Percentiles rank a stretch among this genome's conserved stretches.
Conservation (phyloP, 30 jellyfish, hydroid and myxozoan species). For the Mastigias papua region DNA sequence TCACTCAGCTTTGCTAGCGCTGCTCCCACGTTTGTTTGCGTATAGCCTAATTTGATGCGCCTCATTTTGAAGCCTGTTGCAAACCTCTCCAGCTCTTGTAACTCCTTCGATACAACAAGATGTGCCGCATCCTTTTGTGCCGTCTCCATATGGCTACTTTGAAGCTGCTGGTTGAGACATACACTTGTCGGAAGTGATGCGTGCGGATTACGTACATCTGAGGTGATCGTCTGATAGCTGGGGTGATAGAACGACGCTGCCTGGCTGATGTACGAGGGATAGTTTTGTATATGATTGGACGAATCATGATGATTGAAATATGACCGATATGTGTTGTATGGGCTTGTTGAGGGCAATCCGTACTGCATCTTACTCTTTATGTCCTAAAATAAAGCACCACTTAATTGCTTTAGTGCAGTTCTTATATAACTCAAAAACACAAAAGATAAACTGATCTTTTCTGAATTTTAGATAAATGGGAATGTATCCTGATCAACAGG, state of each 20-base stretch:
- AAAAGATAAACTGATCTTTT: neutral
- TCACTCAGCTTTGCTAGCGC: constrained; percentile 85
- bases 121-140: constrained; percentile 61
- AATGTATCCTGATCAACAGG: too few relatives aligned
- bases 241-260: constrained; percentile 75
- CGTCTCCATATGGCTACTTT: constrained; percentile 40
- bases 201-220: constrained; percentile 80
- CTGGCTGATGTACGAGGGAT: constrained; percentile 77
- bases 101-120: constrained; percentile 74
- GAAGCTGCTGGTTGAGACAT: constrained; percentile 44
- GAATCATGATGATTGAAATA: constrained; percentile 74
- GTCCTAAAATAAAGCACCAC: constrained; percentile 13
- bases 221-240: constrained; percentile 65
- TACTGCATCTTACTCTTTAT: constrained; percentile 69
- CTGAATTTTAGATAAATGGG: too few relatives aligned
- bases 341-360: constrained; percentile 68
- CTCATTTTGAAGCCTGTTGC: constrained; percentile 84
- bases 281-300: constrained; percentile 60
- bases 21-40: constrained; percentile 88
- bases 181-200: constrained; percentile 70
- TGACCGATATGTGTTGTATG: constrained; percentile 74
- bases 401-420: too few relatives aligned
- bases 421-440: too few relatives aligned
- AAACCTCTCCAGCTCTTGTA: constrained; percentile 82
- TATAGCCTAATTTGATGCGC: constrained; percentile 83